Evolutionary conservation across 1,140 invertebrate genomes (phyloP).

Genomic region (Bombus huntii): DNA sequence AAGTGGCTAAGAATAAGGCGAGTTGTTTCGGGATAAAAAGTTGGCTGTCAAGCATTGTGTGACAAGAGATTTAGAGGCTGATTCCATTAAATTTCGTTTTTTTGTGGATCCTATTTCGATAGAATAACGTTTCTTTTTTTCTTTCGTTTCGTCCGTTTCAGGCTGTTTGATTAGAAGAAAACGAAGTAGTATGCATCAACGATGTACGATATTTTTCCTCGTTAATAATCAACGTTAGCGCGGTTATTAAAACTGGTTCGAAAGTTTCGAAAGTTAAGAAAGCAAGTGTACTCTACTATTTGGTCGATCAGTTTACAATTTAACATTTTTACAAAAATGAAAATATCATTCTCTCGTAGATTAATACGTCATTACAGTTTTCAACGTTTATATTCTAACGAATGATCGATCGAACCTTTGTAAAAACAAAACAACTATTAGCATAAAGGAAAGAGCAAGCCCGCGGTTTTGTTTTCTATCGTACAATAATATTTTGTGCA

Average conservation of each 20-base stretch:
- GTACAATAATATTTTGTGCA: neutral
- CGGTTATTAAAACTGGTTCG: neutral
- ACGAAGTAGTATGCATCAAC: too few species aligned
- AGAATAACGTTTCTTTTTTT: neutral
- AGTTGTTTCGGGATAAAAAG: neutral
- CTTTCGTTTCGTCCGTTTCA: too few species aligned
- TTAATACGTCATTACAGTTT: neutral
- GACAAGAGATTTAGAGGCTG: neutral
- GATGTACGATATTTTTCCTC: too few species aligned
- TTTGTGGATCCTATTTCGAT: neutral
- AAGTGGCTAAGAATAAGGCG: neutral
- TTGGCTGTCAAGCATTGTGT: neutral
- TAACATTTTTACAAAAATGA: neutral
- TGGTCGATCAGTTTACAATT: neutral
- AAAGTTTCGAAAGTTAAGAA: neutral
- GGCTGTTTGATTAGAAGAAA: too few species aligned
- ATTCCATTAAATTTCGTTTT: neutral
- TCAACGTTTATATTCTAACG: neutral
- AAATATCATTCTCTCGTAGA: neutral
- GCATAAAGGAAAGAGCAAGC: neutral
- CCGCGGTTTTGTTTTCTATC: neutral
- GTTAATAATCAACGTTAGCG: neutral
- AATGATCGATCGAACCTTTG: neutral
- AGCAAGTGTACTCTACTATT: neutral
- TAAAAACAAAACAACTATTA: neutral